Evolutionary conservation across 2,113 vertebrate species (phyloP), one percentile per base, ranked within the genome.

Genomic region (Alligator mississippiensis): DNA sequence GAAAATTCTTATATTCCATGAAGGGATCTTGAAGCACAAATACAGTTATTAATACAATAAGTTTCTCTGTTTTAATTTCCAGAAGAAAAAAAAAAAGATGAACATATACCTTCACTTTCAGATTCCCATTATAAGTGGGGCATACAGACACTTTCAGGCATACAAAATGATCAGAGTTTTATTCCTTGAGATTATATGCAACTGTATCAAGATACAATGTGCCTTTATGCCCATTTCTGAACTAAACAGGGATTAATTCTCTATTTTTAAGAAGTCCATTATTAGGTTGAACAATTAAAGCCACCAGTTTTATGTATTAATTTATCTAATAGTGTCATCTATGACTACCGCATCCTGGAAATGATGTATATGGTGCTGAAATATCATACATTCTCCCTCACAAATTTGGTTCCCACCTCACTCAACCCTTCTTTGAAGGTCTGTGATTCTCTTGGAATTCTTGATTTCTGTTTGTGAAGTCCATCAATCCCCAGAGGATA

Each of bases 21-120:
- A 96, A 95, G 75, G 18, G 78, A 96, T 93, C 88, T 89, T 92
- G 72, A 97, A 96, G 88, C 60, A 55, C 79, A 97, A 92, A 95
- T 77, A 85, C 47, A 60, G 95, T 96, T 96, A 95, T 94, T 95
- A 93, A 83, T 91, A 88, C 24, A 64, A 72, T 85, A 97, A 16
- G 72, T 87, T 94, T 96, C 87, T 84, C 58, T 60, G n/a, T 14
- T 84, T 82, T 68, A 85, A 11, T 9, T 94, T 94, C 60, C n/a
- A 25, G 63, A 82, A 93, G 64, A 72, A 95, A 96, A 72, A 95
- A 96, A 79, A 78, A 4, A 10, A 38, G 47, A 87, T 1, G 15
- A 94, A 95, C 18, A 78, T 47, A 68, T 58, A 64, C 30, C 21
- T 81, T 91, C n/a, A 8, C 18, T 85, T 58, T 88, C 84, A 93